A percentile compares a stretch with the other conserved stretches of the same genome.
Evolutionary conservation across 2,888 invertebrate species (phyloP).

Genomic region (Barypeithes pellucidus): DNA sequence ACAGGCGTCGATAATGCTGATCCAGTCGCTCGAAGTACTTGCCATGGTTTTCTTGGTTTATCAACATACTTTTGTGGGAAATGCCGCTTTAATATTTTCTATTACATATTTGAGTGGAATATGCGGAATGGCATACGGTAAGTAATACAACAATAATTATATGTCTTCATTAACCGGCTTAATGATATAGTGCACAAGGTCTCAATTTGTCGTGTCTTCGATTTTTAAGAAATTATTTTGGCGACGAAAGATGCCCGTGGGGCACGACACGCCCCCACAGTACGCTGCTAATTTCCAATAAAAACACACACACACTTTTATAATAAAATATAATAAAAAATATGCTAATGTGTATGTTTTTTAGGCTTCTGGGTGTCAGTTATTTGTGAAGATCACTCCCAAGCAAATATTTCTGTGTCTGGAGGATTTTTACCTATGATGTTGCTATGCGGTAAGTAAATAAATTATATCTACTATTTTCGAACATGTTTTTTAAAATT

Average conservation of each 20-base stretch:
- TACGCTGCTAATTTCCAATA: too few relatives aligned
- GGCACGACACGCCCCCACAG: too few relatives aligned
- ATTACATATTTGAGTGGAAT: slow-evolving; percentile 83
- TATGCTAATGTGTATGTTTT: slow-evolving; percentile 54
- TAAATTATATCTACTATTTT: too few relatives aligned
- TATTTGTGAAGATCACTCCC: slow-evolving; percentile 83
- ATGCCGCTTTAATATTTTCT: slow-evolving; percentile 74
- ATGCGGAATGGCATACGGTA: slow-evolving; percentile 89
- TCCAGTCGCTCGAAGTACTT: slow-evolving; percentile 79
- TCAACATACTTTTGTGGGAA: slow-evolving; percentile 77
- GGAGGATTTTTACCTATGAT: slow-evolving; percentile 94
- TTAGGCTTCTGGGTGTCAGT: slow-evolving; percentile 87
- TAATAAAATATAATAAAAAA: neutral
- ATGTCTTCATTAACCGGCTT: too few relatives aligned
- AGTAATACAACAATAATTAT: too few relatives aligned
- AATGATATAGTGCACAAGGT: too few relatives aligned
- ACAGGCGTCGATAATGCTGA: slow-evolving; percentile 77
- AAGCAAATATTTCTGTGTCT: slow-evolving; percentile 88
- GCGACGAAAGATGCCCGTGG: too few relatives aligned
- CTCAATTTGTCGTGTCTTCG: too few relatives aligned
- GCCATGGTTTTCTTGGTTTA: slow-evolving; percentile 77
- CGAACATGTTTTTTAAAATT: too few relatives aligned
- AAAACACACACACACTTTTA: too few relatives aligned
- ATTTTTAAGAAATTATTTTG: too few relatives aligned
- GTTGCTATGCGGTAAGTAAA: slow-evolving; percentile 71